Evolutionary conservation across 2,797 vertebrate species (phyloP), one percentile per base, ranked within the genome.

Genomic region (Pelobates cultripes): DNA sequence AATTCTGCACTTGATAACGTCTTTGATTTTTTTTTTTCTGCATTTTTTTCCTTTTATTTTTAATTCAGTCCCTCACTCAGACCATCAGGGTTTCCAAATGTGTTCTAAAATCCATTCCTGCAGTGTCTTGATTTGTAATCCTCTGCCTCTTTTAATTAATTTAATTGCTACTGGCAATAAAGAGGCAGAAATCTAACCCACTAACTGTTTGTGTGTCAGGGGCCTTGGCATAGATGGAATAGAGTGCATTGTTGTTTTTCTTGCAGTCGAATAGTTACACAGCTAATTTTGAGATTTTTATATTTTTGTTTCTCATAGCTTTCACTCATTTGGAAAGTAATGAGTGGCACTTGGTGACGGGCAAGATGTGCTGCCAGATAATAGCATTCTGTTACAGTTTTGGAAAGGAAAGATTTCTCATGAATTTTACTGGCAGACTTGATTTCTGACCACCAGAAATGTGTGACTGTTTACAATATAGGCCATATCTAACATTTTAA

Each of bases 121-220:
- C 61, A 45, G 73, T 4, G 60, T 64, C 44, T 63, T 75, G 73
- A 75, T 75, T 75, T 66, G 10, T 47, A 66, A 75, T 75, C 44
- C 61, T 12, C 9, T 44, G n/a, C 2, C 43, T 44, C 61, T 75
- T 66, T 75, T 75, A 75, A 75, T 75, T 64, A 17, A 60, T 75
- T 28, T 66, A 60, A 75, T 75, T 75, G 73, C 73, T 14, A 13
- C 17, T 45, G 45, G 61, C 66, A 66, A 63, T 75, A 45, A 14
- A 17, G 43, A 75, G 55, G 42, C 41, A 61, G 57, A 74, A 51
- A 13, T 10, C 15, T 60, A 60, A 60, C 14, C 57, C 57, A n/a
- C 15, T 3, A 60, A 60, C 57, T 13, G 57, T 13, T 60, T 60
- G 15, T 15, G 3, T 60, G 57, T 14, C 9, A 60, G 57, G 57